Evolutionary conservation across 2,888 invertebrate genomes (phyloP), one percentile per base, ranked within the genome.

Genomic region (Agrotis clavis): DNA sequence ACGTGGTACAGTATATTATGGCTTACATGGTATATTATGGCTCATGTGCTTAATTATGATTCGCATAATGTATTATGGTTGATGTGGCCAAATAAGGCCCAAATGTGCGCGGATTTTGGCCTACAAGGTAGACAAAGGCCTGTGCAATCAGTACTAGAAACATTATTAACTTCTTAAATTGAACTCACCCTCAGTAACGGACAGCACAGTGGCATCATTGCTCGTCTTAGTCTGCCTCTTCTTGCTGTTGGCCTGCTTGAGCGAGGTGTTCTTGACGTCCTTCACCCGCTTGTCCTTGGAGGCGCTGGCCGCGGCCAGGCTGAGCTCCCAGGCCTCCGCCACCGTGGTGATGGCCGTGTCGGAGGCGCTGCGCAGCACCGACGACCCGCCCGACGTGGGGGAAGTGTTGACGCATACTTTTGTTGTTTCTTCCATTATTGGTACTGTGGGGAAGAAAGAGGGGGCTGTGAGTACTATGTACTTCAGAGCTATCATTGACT

Each of bases 231-330:
- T 88, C 79, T 92, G 93, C 9, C 94, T 85, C 82, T 95, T 95
- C 91, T 95, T 95, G 71, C 71, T 92, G 78, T 86, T 90, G 81
- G 94, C 94, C 45, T 95, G 94, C 76, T 96, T 96, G 78, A 96
- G 90, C 64, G 94, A 89, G 7, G 97, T 96, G 92, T 98, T 97
- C 93, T 98, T 97, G 64, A 97, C 97, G 94, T 98, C 98, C 92
- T 98, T 99, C 78, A 98, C 97, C 59, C 99, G 97, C 92, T 99
- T 99, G 93, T 99, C 99, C 94, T 99, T 98, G 66, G 98, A 98
- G 21, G 98, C 98, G 77, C 98, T 98, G 65, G 98, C 98, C 63
- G 99, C 98, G 14, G 98, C 98, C 71, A 98, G 97, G 85, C 98
- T 98, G n/a, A 98, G 96, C 86, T 96, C 96, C 87, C 99, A 98